Base-by-base conservation (phyloP, 2,113 vertebrate species). In the Trogon melanurus region DNA sequence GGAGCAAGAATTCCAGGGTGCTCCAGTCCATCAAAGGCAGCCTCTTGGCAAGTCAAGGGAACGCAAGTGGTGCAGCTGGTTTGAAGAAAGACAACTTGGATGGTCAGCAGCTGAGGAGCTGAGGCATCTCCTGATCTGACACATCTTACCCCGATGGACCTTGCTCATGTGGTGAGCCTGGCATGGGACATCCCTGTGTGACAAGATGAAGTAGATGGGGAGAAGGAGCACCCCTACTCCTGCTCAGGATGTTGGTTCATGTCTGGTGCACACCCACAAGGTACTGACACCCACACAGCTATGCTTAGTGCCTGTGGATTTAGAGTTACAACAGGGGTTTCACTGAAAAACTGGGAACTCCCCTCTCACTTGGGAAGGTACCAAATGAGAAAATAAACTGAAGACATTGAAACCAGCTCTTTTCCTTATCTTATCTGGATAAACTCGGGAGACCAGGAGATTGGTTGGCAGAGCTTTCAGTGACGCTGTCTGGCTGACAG, bases 261-360 rank as follows among this genome's bases (percentile, higher is more conserved):
- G 20, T 41, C 34, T 80, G 18, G 32, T 57, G 58, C 38, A 44
- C 0, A 0, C 48, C 3, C 2, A 6, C 0, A 1, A 54, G 30
- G 23, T 79, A 22, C 50, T 13, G 30, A 57, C 51, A 36, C 23
- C 57, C 2, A 4, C 51, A 41, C n/a, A 78, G 47, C 41, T 67
- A 13, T 21, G 29, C 48, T 60, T 51, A 64, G 34, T 70, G 69
- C 36, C 66, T 3, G 0, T 20, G 38, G 26, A n/a, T 74, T 91
- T 75, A 47, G 15, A 41, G 25, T 62, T 44, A 44, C 29, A 72
- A 19, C 10, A 60, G 10, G n/a, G 5, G 27, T 32, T 82, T 71
- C 32, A 27, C n/a, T 47, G 54, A 41, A 64, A 80, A 78, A 20
- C 0, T 36, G 14, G 16, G 74, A 91, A 10, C 1, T 25, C 34